phyloP scores from a whole-genome alignment of 2,113 vertebrate genomes.

The Leptosomus discolor region DNA sequence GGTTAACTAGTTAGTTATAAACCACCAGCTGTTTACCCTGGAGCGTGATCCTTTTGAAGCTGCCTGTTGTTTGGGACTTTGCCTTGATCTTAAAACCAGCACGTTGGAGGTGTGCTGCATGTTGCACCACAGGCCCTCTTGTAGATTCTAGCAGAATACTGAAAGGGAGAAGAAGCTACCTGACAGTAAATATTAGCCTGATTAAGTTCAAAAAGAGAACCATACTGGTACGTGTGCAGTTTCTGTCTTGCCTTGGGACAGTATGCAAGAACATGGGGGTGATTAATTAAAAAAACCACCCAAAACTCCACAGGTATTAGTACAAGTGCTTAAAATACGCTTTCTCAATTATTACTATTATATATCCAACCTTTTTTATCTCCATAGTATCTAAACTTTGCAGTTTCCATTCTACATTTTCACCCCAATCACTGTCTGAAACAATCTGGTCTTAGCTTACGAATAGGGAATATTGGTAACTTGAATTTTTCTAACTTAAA shows the following conservation, averaged over 20 bases:
- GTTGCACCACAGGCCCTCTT: background rate
- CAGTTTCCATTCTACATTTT: background rate
- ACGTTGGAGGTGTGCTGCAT: too few species aligned
- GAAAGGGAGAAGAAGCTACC: background rate
- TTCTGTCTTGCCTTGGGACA: background rate
- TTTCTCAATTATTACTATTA: background rate
- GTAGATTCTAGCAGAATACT: background rate
- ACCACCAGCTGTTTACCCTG: background rate
- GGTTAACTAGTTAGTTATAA: background rate
- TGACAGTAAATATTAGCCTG: background rate
- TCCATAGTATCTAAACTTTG: background rate
- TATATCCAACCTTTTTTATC: background rate
- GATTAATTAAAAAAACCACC: background rate
- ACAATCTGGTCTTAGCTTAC: background rate
- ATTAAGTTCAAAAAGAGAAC: background rate
- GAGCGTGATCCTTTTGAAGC: fast-evolving
- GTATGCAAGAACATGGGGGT: background rate
- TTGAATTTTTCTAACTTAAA: background rate
- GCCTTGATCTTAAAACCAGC: background rate
- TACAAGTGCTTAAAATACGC: background rate
- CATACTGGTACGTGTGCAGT: background rate
- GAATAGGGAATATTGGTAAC: background rate
- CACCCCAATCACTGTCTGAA: background rate
- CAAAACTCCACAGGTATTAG: background rate
- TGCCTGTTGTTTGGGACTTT: background rate